These are phyloP conservation scores for Brachionus rotundiformis DNA, from an alignment of 1,140 invertebrate genomes.

Conservation along the genomic window DNA sequence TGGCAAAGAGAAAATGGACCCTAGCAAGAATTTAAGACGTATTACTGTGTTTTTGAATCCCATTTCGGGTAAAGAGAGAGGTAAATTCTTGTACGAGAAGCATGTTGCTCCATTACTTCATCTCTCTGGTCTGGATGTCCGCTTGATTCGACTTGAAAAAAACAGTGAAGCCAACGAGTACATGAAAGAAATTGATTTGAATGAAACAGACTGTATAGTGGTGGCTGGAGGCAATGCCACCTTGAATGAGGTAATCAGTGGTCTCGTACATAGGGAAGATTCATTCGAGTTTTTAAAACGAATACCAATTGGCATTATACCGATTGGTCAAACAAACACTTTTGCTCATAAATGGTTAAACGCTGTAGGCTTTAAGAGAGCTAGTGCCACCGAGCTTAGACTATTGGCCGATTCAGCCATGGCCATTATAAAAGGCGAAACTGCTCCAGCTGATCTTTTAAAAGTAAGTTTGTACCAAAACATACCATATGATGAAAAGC, in stretches of 20 bases:
- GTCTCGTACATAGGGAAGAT: slow-evolving; percentile 35
- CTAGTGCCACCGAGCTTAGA: not conserved
- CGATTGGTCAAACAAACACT: slow-evolving; percentile 11
- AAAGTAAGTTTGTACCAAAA: slow-evolving; percentile 42
- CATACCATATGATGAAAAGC: slow-evolving; percentile 30
- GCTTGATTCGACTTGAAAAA: slow-evolving; percentile 26
- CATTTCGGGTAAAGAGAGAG: slow-evolving; percentile 22
- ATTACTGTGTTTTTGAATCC: slow-evolving; percentile 40
- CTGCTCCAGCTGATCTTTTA: slow-evolving; percentile 41
- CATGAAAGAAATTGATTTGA: slow-evolving; percentile 46
- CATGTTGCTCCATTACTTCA: slow-evolving; percentile 29
- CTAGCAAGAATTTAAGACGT: slow-evolving; percentile 7
- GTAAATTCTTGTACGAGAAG: slow-evolving; percentile 39
- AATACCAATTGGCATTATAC: slow-evolving; percentile 42
- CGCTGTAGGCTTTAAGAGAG: not conserved
- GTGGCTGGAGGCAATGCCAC: slow-evolving; percentile 48
- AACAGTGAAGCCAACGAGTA: slow-evolving; percentile 38
- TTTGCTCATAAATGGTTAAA: slow-evolving; percentile 48
- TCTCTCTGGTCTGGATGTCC: slow-evolving; percentile 38
- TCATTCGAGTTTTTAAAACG: slow-evolving; percentile 22
- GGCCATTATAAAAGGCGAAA: slow-evolving; percentile 48
- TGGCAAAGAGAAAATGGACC: slow-evolving; percentile 6
- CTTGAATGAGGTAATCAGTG: slow-evolving; percentile 41
- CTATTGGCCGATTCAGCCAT: slow-evolving; percentile 35
- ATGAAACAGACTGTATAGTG: slow-evolving; percentile 37